phyloP scores from a whole-genome alignment of 1,140 invertebrate genomes.

The Drosophila sturtevanti region DNA sequence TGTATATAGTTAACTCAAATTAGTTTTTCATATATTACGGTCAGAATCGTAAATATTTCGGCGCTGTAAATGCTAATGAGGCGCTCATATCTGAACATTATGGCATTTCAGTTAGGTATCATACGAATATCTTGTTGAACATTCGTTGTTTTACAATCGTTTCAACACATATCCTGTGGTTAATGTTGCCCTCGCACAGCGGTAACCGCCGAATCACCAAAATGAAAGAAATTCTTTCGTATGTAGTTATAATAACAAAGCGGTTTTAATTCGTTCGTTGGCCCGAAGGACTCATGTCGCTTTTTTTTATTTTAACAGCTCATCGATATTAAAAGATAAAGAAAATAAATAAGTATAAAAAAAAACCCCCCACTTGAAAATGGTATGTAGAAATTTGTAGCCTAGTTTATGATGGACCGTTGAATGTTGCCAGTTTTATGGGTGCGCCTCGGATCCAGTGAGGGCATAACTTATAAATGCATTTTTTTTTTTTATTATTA shows the following conservation, averaged over 20 bases:
- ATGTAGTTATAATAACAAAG: slow-evolving; percentile 23
- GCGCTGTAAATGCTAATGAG: slow-evolving; percentile 70
- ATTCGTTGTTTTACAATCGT: slow-evolving; percentile 25
- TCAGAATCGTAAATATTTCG: slow-evolving; percentile 63
- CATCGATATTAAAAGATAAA: slow-evolving; percentile 42
- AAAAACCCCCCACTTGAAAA: slow-evolving; percentile 55
- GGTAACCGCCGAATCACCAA: slow-evolving; percentile 23
- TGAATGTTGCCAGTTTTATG: slow-evolving; percentile 6
- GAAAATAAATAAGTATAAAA: slow-evolving; percentile 1
- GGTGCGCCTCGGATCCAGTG: not conserved
- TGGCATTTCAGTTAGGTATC: slow-evolving; percentile 41
- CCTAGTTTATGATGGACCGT: slow-evolving; percentile 38
- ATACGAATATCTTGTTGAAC: slow-evolving; percentile 5
- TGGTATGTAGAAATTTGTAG: slow-evolving; percentile 35
- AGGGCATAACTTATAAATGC: slow-evolving; percentile 9
- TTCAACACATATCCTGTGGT: slow-evolving; percentile 36
- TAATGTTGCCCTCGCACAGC: slow-evolving; percentile 20
- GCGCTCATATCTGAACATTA: slow-evolving; percentile 35
- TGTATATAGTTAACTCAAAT: too few species aligned
- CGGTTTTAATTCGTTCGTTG: slow-evolving; percentile 46
- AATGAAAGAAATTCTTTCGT: slow-evolving; percentile 8
- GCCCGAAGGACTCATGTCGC: slow-evolving; percentile 66
- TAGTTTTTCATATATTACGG: slow-evolving; percentile 36
- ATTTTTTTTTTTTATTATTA: slow-evolving; percentile 28
- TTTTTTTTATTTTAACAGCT: slow-evolving; percentile 77